Evolutionary conservation across 2,888 invertebrate genomes (phyloP), one percentile per base, ranked within the genome.

Genomic region (Scaptomyza parva): DNA sequence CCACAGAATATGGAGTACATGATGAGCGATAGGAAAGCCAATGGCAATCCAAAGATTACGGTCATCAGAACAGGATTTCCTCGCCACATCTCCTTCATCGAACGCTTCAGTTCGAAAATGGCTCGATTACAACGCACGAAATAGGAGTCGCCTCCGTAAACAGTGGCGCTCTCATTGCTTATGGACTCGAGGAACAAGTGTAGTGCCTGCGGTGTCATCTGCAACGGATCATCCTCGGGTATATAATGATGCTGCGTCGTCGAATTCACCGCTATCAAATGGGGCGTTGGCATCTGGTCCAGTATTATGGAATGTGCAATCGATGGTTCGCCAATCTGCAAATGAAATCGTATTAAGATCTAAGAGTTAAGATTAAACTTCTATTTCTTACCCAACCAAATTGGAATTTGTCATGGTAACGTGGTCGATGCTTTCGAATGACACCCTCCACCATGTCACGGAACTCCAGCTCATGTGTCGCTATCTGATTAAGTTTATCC

Each of bases 1-100:
- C 97, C 96, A 90, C 99, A 99, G 92, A 98, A 99, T 70, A 98
- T 95, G 1, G 98, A 97, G 91, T 99, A 99, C 90, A 97, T 95
- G 84, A 99, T 98, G 18, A 99, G 94, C 20, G 97, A 96, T 18
- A 99, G 93, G 90, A 99, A 98, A 33, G 97, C 97, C 41, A 97
- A 93, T 0, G 99, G 99, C 64, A 99, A 93, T 1, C 99, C 98
- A 91, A 99, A 98, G 52, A 99, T 94, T 4, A 99, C 95, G 28
- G 97, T 94, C 4, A 98, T 98, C 66, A 99, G 92, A 68, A 99
- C 96, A 0, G 99, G 98, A 92, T 98, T 98, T 9, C 97, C 97
- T 71, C 93, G 93, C 97, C 97, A 98, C 97, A 98, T 97, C 76
- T 95, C 96, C 14, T 93, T 92, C 24, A 98, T 92, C 0, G 96